Evolutionary conservation across 2,797 vertebrate genomes (phyloP).

Genomic region (Scolopax rusticola): DNA sequence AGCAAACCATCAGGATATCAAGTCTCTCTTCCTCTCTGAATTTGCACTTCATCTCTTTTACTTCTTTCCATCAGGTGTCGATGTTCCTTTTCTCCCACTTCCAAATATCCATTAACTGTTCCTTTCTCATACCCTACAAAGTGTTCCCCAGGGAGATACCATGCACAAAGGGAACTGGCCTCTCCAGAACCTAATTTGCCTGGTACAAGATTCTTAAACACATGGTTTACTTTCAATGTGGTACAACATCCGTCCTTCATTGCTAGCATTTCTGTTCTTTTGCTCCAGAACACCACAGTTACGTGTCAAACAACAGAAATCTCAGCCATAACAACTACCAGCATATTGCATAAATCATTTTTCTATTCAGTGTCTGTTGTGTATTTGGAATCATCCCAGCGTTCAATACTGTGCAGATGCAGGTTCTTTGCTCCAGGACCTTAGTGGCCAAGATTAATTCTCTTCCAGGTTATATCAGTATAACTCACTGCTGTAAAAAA

Average conservation of each 20-base stretch:
- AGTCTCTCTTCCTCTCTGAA: neutral
- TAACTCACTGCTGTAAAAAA: neutral
- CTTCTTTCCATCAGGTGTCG: neutral
- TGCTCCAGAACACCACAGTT: neutral
- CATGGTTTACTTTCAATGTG: neutral
- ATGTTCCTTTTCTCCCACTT: neutral
- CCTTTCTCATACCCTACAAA: neutral
- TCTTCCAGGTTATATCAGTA: rapidly evolving
- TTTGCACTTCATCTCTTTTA: neutral
- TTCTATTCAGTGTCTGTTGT: neutral
- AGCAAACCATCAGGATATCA: neutral
- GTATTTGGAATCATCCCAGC: neutral
- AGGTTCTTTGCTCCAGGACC: neutral
- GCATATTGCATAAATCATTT: neutral
- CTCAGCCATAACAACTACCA: neutral
- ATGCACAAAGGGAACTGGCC: neutral
- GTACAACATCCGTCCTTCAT: neutral
- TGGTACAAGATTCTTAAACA: neutral
- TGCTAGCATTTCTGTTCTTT: neutral
- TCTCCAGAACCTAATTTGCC: neutral
- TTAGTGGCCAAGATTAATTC: neutral
- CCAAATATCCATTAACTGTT: rapidly evolving
- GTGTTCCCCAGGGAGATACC: neutral
- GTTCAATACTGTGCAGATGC: neutral
- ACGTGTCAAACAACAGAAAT: neutral